A percentile compares a stretch with the other conserved stretches of the same genome.
Evolutionary conservation across 2,113 vertebrate genomes (phyloP).

Genomic region (Gambusia holbrooki): DNA sequence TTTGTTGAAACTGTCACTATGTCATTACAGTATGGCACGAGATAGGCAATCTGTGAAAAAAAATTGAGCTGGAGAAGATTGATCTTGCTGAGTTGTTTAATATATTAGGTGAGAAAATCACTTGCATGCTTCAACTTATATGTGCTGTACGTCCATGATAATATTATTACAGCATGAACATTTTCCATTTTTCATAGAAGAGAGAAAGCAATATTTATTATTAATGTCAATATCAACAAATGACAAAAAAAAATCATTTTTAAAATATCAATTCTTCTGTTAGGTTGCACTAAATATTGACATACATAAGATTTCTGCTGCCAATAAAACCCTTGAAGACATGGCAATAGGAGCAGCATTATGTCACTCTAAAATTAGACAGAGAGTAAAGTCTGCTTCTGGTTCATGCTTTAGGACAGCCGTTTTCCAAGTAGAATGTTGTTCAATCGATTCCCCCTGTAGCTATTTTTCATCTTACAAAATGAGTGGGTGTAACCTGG

Average conservation of each 20-base stretch:
- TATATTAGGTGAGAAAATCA: no score
- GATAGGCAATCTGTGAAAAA: no score
- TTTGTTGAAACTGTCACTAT: no score
- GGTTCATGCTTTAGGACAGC: neutral
- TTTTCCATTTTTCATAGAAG: neutral
- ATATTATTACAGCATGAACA: no score
- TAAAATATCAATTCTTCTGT: neutral
- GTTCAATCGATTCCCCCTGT: neutral
- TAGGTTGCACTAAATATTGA: neutral
- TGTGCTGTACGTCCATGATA: no score
- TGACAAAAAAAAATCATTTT: neutral
- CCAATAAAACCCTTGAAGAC: neutral
- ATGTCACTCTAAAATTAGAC: neutral
- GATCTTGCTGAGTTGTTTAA: no score
- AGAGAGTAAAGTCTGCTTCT: neutral
- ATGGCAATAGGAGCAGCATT: neutral
- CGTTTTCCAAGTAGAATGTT: neutral
- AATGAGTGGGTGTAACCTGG: neutral
- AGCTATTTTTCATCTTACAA: neutral
- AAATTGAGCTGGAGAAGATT: no score
- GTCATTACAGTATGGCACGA: no score
- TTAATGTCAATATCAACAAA: neutral
- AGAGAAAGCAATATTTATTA: neutral
- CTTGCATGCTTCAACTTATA: no score
- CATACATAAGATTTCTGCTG: neutral